Evolutionary conservation across 2,888 invertebrate species (phyloP).

Genomic region (Scotopteryx bipunctaria): DNA sequence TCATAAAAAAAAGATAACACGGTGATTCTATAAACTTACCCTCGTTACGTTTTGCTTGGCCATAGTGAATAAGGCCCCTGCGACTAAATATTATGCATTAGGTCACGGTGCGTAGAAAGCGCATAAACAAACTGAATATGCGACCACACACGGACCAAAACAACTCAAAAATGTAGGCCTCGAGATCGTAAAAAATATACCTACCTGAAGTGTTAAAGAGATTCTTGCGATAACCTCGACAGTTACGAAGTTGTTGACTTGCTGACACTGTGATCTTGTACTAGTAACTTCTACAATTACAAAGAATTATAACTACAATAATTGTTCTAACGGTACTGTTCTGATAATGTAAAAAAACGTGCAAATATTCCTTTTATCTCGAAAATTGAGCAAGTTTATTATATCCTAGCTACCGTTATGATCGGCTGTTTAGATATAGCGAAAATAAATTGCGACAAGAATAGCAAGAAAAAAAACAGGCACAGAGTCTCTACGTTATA

Average conservation of each 20-base stretch:
- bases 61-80: background rate
- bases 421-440: slow-evolving; percentile 15
- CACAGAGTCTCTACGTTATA: background rate
- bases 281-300: slow-evolving; percentile 1
- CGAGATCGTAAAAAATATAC: slow-evolving; percentile 5
- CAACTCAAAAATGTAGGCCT: slow-evolving; percentile 4
- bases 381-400: slow-evolving; percentile 37
- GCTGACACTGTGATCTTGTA: background rate
- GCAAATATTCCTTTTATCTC: slow-evolving; percentile 44
- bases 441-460: slow-evolving; percentile 12
- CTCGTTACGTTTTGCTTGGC: too few relatives aligned
- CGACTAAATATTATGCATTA: background rate
- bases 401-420: slow-evolving; percentile 33
- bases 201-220: background rate
- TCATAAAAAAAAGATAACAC: too few relatives aligned
- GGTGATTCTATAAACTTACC: too few relatives aligned
- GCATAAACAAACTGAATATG: slow-evolving; percentile 2
- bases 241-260: slow-evolving; percentile 12
- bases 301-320: slow-evolving; percentile 28
- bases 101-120: slow-evolving; percentile 1
- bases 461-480: slow-evolving; percentile 3
- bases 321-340: slow-evolving; percentile 34
- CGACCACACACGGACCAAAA: slow-evolving; percentile 17
- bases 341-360: slow-evolving; percentile 44
- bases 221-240: slow-evolving; percentile 1